phyloP scores from a whole-genome alignment of 1,140 invertebrate species.

The Ceratoteleas bidentatus region DNA sequence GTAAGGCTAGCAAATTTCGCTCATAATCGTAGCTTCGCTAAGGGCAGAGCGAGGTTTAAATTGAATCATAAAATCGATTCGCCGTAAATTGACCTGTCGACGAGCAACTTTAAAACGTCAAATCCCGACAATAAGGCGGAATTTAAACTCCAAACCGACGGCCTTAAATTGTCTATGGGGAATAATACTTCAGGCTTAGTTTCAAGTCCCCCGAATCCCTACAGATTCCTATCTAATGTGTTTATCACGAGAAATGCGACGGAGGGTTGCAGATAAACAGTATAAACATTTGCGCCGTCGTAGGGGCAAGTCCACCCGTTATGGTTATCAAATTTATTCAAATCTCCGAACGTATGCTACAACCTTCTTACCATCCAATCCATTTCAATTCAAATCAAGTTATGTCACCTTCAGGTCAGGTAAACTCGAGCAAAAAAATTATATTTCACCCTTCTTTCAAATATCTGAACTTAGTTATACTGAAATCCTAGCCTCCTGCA shows the following conservation, averaged over 20 bases:
- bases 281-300: constrained; percentile 21
- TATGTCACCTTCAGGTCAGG: too few relatives aligned
- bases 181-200: constrained; percentile 78
- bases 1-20: too few relatives aligned
- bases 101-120: constrained; percentile 3
- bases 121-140: constrained; percentile 30
- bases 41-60: too few relatives aligned
- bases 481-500: too few relatives aligned
- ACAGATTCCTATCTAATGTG: constrained; percentile 65
- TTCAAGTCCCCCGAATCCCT: constrained; percentile 76
- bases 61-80: constrained; percentile 2
- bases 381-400: too few relatives aligned
- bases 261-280: constrained; percentile 38
- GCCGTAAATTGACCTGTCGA: not conserved
- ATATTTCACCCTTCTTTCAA: too few relatives aligned
- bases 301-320: not conserved
- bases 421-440: too few relatives aligned
- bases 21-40: too few relatives aligned
- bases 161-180: constrained; percentile 73
- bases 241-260: constrained; percentile 35
- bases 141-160: constrained; percentile 42
- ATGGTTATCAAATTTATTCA: not conserved
- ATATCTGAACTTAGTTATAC: too few relatives aligned
- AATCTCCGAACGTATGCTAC: not conserved
- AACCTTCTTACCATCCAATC: too few relatives aligned